Evolutionary conservation across 2,888 invertebrate genomes (phyloP).

Genomic region (Eupelmus urozonus): DNA sequence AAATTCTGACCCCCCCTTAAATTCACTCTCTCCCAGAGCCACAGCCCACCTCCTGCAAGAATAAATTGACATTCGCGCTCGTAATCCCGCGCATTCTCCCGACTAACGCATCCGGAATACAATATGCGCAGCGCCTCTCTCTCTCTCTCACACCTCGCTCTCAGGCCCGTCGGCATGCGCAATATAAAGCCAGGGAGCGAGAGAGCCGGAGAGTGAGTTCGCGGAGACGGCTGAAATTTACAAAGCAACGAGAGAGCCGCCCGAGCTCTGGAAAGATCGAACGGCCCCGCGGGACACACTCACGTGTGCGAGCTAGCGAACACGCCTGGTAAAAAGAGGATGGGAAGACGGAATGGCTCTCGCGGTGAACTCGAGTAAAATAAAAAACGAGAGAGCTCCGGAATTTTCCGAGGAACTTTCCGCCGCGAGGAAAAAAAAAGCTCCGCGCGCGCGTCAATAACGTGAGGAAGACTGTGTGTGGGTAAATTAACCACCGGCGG

Average conservation of each 20-base stretch:
- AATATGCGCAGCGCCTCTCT: not conserved
- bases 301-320: not conserved
- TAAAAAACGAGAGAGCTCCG: not conserved
- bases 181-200: not conserved
- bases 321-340: not conserved
- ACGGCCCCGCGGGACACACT: conserved; percentile 11
- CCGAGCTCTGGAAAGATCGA: conserved; percentile 31
- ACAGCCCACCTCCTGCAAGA: not conserved
- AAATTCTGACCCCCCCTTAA: no score
- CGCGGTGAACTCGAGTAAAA: not conserved
- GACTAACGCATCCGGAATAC: conserved; percentile 20
- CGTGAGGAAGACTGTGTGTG: not conserved
- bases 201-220: conserved; percentile 6
- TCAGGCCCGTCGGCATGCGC: not conserved
- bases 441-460: not conserved
- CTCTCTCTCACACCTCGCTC: not conserved
- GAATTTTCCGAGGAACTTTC: conserved; percentile 11
- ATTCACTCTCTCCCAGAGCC: no score
- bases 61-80: conserved; percentile 6
- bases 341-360: not conserved
- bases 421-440: not conserved
- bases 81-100: not conserved
- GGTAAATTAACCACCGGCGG: conserved; percentile 21
- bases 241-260: not conserved
- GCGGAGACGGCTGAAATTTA: conserved; percentile 6